A percentile compares a stretch with the other conserved stretches of the same genome.
Evolutionary conservation across 2,113 vertebrate genomes (phyloP).

Genomic region (Psilopsiagon aymara): DNA sequence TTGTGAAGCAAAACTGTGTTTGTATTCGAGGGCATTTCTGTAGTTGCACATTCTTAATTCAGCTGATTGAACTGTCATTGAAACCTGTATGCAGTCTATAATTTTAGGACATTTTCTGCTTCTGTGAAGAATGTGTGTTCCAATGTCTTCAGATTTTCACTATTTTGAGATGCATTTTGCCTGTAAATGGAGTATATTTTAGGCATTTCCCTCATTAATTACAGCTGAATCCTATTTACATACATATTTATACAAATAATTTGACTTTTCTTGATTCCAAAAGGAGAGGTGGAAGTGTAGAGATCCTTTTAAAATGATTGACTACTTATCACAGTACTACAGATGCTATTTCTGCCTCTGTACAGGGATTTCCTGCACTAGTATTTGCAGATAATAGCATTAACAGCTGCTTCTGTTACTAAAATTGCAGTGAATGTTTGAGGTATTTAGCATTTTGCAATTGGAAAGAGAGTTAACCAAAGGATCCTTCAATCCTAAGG

Average conservation of each 20-base stretch:
- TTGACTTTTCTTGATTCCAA: neutral
- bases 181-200: neutral
- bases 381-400: slow-evolving; percentile 47
- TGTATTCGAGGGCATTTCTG: neutral
- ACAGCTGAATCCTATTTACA: slow-evolving; percentile 19
- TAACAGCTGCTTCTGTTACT: slow-evolving; percentile 35
- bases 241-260: slow-evolving; percentile 35
- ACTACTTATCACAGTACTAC: slow-evolving; percentile 41
- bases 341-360: slow-evolving; percentile 58
- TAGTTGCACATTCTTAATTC: neutral
- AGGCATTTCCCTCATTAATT: slow-evolving; percentile 17
- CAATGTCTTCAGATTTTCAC: neutral
- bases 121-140: neutral
- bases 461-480: slow-evolving; percentile 3
- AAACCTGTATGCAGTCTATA: neutral
- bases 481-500: neutral
- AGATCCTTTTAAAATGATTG: slow-evolving; percentile 33
- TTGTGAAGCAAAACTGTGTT: neutral
- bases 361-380: slow-evolving; percentile 43
- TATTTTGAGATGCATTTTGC: neutral
- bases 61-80: neutral
- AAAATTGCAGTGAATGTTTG: slow-evolving; percentile 23
- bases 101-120: neutral
- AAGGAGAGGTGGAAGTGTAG: slow-evolving; percentile 19
- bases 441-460: slow-evolving; percentile 30